Evolutionary conservation across 2,797 vertebrate species (phyloP).

Genomic region (Novumbra hubbsi): DNA sequence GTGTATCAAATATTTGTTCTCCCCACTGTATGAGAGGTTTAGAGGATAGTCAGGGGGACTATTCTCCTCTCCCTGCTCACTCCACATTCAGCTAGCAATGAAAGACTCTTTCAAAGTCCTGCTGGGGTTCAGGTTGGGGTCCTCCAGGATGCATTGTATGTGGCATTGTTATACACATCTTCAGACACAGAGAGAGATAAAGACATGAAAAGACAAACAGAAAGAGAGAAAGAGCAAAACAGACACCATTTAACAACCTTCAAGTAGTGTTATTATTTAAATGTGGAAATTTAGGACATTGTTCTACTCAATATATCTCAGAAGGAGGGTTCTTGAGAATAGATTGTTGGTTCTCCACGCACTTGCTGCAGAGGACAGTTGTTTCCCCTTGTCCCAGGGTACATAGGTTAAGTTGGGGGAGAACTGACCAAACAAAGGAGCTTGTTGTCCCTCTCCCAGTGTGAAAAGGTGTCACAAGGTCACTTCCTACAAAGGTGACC

Average conservation of each 20-base stretch:
- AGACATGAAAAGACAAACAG: not conserved
- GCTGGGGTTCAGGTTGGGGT: constrained; percentile 7
- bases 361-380: constrained; percentile 38
- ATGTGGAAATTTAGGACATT: not conserved
- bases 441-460: constrained; percentile 31
- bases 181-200: constrained; percentile 9
- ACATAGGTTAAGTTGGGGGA: constrained; percentile 47
- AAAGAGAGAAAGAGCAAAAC: not conserved
- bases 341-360: constrained; percentile 24
- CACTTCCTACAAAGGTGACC: constrained; percentile 65
- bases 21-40: constrained; percentile 3
- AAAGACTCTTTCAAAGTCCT: constrained; percentile 14
- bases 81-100: constrained; percentile 9
- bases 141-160: not conserved
- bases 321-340: constrained; percentile 24
- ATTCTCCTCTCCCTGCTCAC: constrained; percentile 19
- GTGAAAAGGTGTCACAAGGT: constrained; percentile 55
- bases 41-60: constrained; percentile 30
- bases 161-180: constrained; percentile 11
- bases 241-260: not conserved
- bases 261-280: not conserved
- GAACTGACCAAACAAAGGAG: constrained; percentile 46
- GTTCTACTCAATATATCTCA: not conserved
- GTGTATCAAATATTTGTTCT: no score
- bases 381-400: constrained; percentile 34